These are phyloP conservation scores for Vannuccia rotundouncinata DNA, from an alignment of 2,888 invertebrate genomes.

Conservation along the genomic window DNA sequence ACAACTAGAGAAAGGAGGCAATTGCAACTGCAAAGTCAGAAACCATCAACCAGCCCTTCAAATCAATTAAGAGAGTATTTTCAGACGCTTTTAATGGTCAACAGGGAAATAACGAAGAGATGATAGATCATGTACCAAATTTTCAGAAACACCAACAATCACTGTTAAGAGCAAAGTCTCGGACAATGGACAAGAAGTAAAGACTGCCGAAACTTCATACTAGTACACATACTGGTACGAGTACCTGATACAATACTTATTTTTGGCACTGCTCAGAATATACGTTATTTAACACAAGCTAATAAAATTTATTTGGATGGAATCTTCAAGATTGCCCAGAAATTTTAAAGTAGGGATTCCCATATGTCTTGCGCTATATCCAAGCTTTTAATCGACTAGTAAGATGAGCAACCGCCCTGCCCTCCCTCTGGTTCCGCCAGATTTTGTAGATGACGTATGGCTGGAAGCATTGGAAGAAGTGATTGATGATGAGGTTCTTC, in stretches of 20 bases:
- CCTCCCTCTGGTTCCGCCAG: not conserved
- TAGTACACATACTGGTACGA: not conserved
- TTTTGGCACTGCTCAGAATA: conserved; percentile 13
- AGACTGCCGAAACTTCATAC: conserved; percentile 11
- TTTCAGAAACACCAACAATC: conserved; percentile 16
- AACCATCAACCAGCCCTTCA: conserved; percentile 24
- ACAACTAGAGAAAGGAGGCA: not conserved
- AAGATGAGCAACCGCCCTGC: not conserved
- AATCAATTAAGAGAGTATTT: conserved; percentile 22
- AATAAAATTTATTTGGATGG: conserved; percentile 16
- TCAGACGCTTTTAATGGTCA: conserved; percentile 22
- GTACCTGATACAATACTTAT: conserved; percentile 6
- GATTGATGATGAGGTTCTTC: not conserved
- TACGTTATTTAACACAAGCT: conserved; percentile 9
- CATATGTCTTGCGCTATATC: conserved; percentile 1
- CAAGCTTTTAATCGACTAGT: not conserved
- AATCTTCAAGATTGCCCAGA: conserved; percentile 18
- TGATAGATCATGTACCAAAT: conserved; percentile 20
- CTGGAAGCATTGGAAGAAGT: not conserved
- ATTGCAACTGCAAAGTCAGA: not conserved
- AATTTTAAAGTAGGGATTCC: conserved; percentile 10
- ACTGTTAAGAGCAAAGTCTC: conserved; percentile 11
- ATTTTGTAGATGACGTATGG: not conserved
- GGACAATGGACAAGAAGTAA: conserved; percentile 16
- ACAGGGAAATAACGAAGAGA: conserved; percentile 17